Percentiles rank a stretch among this genome's conserved stretches.
Evolutionary conservation across 2,797 vertebrate genomes (phyloP).

Genomic region (Poecile montanus): DNA sequence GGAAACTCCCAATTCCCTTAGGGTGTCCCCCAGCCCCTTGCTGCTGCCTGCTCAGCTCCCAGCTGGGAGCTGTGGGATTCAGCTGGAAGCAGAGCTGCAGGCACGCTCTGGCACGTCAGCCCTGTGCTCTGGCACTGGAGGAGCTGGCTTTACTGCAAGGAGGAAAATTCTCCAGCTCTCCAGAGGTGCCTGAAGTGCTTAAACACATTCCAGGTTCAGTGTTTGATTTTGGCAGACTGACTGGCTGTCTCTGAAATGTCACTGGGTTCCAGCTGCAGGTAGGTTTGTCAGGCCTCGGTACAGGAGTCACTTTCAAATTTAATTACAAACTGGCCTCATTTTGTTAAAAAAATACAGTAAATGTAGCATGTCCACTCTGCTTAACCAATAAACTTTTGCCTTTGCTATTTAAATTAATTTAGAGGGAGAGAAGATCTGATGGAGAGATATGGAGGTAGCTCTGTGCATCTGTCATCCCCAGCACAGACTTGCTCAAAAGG

Average conservation of each 20-base stretch:
- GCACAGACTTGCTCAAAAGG: neutral
- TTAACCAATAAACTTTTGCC: neutral
- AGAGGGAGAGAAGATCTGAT: neutral
- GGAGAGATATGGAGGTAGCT: neutral
- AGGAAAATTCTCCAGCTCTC: neutral
- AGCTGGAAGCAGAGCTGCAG: neutral
- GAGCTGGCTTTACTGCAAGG: neutral
- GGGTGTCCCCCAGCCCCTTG: neutral
- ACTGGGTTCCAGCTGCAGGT: constrained; percentile 29
- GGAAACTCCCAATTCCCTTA: neutral
- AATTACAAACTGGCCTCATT: constrained; percentile 10
- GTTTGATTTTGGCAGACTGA: neutral
- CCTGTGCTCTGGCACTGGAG: neutral
- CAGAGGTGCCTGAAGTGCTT: neutral
- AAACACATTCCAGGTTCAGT: neutral
- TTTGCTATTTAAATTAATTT: constrained; percentile 18
- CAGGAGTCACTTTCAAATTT: neutral
- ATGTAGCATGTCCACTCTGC: neutral
- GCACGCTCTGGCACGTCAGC: neutral
- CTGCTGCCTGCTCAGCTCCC: neutral
- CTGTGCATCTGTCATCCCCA: neutral
- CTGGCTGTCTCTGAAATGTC: constrained; percentile 8
- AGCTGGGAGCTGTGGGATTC: neutral
- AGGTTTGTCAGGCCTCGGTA: neutral
- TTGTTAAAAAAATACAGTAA: neutral